A percentile compares a stretch with the other conserved stretches of the same genome.
Evolutionary conservation across 1,140 invertebrate genomes (phyloP).

Genomic region (Dendrolimus kikuchii): DNA sequence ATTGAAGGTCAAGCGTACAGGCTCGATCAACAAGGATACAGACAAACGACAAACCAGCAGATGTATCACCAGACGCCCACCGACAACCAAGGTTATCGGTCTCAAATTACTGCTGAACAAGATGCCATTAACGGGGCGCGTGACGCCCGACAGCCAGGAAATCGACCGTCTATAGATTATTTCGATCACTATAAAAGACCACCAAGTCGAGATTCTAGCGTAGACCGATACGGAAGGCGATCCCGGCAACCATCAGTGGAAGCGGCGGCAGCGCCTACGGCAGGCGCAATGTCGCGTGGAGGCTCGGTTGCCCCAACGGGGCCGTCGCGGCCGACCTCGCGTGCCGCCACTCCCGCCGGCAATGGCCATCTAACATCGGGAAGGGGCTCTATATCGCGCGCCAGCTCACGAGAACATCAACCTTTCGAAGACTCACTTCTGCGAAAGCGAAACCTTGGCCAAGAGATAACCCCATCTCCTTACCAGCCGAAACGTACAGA

Average conservation of each 20-base stretch:
- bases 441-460: constrained; percentile 84
- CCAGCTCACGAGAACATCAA: constrained; percentile 64
- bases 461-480: constrained; percentile 89
- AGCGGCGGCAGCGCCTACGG: constrained; percentile 43
- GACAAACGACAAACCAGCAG: constrained; percentile 33
- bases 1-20: constrained; percentile 31
- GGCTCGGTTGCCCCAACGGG: constrained; percentile 61
- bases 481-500: constrained; percentile 91
- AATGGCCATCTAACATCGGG: constrained; percentile 72
- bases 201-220: constrained; percentile 89
- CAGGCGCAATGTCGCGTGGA: constrained; percentile 35
- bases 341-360: constrained; percentile 57
- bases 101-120: constrained; percentile 27
- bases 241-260: constrained; percentile 86
- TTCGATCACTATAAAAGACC: constrained; percentile 95
- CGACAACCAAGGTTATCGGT: constrained; percentile 37
- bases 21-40: constrained; percentile 32
- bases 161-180: constrained; percentile 77
- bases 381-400: constrained; percentile 61
- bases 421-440: constrained; percentile 87
- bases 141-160: constrained; percentile 53
- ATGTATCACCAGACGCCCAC: constrained; percentile 15
- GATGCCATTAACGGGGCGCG: constrained; percentile 44
- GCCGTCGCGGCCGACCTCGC: constrained; percentile 47
- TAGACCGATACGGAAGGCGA: constrained; percentile 83